Evolutionary conservation across 2,113 vertebrate species (phyloP), one percentile per base, ranked within the genome.

Genomic region (Dryoscopus gambensis): DNA sequence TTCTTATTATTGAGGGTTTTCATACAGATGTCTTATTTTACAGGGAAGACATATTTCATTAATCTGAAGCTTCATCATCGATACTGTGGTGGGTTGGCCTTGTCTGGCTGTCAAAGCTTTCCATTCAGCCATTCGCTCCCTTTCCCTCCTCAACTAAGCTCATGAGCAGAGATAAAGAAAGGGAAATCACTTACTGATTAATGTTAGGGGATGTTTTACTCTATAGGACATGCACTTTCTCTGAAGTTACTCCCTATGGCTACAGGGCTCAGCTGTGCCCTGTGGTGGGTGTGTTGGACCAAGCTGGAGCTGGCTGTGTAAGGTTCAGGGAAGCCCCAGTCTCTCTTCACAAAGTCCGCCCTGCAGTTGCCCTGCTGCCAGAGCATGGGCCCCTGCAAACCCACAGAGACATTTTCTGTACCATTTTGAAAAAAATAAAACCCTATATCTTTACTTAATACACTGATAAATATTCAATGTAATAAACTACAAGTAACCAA

Each of bases 281-380:
- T 35, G 37, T 3, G 0, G 13, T 47, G 39, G 15, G 21, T 44
- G 2, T 0, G 2, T 7, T 40, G 30, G 42, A 76, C 11, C 4
- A 3, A 5, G 10, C 16, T 37, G 31, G 20, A 88, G 47, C 2
- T 0, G 2, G 1, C 21, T 44, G 13, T 18, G 19, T 14, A 28
- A 2, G 0, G 20, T 5, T 23, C 1, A 16, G 16, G 15, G 6
- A 15, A 79, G 23, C 2, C n/a, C 1, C 0, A 33, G 13, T 16
- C 28, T 46, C 9, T n/a, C 16, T 15, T 63, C 47, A 47, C 8
- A 47, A 39, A 31, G 4, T 11, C 4, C 5, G 1, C 3, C 5
- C 27, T 9, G 8, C 14, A 57, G 2, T 7, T 2, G 6, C 3
- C 5, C 7, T 5, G 1, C 5, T 30, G 10, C 31, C 52, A 59